Evolutionary conservation across 2,888 invertebrate genomes (phyloP), one percentile per base, ranked within the genome.

Genomic region (Dryocosmus kuriphilus): DNA sequence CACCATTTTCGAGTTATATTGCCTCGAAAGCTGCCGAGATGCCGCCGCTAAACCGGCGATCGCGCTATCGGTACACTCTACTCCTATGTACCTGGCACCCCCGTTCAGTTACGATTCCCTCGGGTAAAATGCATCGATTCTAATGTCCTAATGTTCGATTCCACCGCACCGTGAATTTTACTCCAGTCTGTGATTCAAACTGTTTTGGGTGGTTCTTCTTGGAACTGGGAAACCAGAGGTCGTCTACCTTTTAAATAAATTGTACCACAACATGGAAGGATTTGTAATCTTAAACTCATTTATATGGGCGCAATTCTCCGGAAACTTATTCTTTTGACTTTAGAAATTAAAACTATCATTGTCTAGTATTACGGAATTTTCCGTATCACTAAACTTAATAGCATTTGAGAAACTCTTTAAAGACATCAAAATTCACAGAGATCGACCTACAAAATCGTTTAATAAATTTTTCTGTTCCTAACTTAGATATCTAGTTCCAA

Each of bases 1-100:
- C 87, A 88, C 90, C 91, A 91, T 91, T 91, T 91, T 91, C 91
- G 89, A 91, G 90, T 91, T 91, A 91, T 91, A 91, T 91, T 90
- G 90, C 90, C 90, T 88, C 88, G 79, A 88, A 89, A 89, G 87
- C 89, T 85, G 85, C 86, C 86, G 82, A 84, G 85, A 83, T 85
- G 84, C 79, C 65, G 79, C 82, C 82, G 80, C 82, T 80, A 83
- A 84, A 82, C 79, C 81, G 78, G 79, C 80, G 81, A 80, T 79
- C 81, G 81, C 84, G 79, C 80, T 76, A 80, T 79, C 82, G 83
- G 81, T 83, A 82, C 81, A 75, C 79, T 79, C 65, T n/a, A n/a
- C n/a, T n/a, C n/a, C n/a, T 57, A 24, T 74, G 60, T 71, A 62
- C 78, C 79, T 79, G 78, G 63, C 75, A 75, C 41, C 46, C 27